Percentiles rank a stretch among this genome's conserved stretches.
Evolutionary conservation across 2,113 vertebrate genomes (phyloP).

Genomic region (Pseudorhombus dupliciocellatus): DNA sequence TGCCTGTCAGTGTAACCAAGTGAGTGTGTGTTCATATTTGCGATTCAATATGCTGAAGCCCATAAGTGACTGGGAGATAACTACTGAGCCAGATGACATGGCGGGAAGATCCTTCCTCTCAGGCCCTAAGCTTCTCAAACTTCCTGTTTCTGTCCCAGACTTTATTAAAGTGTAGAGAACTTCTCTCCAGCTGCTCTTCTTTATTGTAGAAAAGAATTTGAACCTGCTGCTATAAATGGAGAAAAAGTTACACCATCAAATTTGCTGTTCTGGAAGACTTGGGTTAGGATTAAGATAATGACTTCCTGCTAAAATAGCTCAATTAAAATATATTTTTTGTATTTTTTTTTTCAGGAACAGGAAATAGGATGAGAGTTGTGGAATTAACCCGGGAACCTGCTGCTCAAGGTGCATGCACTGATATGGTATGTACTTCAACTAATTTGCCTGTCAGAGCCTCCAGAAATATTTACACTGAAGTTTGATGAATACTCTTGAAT

Average conservation of each 20-base stretch:
- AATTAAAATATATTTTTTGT: not conserved
- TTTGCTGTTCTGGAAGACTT: too few relatives aligned
- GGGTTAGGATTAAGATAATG: too few relatives aligned
- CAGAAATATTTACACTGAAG: not conserved
- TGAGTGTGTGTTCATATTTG: conserved; percentile 66
- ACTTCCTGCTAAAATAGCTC: not conserved
- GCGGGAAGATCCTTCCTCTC: conserved; percentile 41
- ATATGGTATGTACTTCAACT: not conserved
- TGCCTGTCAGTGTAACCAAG: conserved; percentile 60
- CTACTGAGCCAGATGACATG: conserved; percentile 69
- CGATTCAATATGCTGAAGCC: conserved; percentile 72
- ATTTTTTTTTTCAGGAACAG: not conserved
- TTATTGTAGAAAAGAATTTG: conserved; percentile 13
- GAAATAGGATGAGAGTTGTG: not conserved
- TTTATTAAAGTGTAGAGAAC: conserved; percentile 21
- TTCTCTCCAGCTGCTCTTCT: conserved; percentile 8
- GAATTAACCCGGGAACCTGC: not conserved
- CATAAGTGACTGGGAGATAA: conserved; percentile 69
- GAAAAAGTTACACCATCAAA: not conserved
- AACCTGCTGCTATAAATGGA: conserved; percentile 6
- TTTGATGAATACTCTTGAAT: not conserved
- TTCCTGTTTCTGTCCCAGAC: conserved; percentile 11
- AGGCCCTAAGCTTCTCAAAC: conserved; percentile 39
- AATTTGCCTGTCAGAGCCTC: not conserved
- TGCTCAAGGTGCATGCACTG: not conserved